A percentile compares a stretch with the other conserved stretches of the same genome.
Conservation (phyloP, 1,140 invertebrate genomes). For the Phthorimaea operculella region DNA sequence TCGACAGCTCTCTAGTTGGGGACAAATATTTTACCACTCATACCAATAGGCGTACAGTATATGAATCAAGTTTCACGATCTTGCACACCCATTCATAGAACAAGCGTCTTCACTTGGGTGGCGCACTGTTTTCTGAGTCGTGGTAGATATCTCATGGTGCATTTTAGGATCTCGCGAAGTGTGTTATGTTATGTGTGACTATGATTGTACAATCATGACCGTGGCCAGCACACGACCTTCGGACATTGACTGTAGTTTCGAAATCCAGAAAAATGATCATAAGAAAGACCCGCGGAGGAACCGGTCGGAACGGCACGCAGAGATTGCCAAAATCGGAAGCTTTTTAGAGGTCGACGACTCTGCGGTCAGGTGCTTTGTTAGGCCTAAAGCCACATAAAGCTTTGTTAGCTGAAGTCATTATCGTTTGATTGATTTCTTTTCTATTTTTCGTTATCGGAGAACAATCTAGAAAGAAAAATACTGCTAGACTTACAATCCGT, state of each 20-base stretch:
- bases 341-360: no score
- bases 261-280: neutral
- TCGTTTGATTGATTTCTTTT: no score
- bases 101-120: neutral
- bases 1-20: constrained; percentile 13
- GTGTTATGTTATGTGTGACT: neutral
- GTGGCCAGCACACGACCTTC: neutral
- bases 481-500: no score
- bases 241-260: neutral
- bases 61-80: neutral
- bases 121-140: neutral
- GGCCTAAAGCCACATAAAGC: no score
- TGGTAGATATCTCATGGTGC: neutral
- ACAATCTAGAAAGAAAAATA: no score
- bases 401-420: no score
- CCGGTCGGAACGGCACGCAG: no score
- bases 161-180: neutral
- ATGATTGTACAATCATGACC: neutral
- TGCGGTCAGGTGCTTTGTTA: no score
- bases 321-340: no score
- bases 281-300: neutral
- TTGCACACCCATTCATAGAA: neutral
- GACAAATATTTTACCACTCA: constrained; percentile 8
- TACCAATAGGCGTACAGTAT: neutral
- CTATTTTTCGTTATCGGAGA: no score